Evolutionary conservation across 1,140 invertebrate species (phyloP).

Genomic region (Colletes gigas): DNA sequence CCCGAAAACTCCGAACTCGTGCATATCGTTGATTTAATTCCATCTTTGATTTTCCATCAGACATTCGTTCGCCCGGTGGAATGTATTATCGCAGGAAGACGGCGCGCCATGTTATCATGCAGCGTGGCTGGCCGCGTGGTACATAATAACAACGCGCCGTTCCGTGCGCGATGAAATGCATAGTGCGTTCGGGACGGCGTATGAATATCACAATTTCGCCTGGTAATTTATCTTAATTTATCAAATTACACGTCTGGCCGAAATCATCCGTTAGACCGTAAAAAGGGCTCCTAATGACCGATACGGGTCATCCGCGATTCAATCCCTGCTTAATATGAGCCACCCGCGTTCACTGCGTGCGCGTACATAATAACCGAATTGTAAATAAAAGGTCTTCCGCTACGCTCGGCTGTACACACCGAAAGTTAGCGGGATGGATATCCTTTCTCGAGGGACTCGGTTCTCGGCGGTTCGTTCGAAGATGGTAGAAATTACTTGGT

Average conservation of each 20-base stretch:
- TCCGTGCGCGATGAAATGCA: not conserved
- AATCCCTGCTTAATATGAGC: not conserved
- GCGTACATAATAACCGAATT: not conserved
- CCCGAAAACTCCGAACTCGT: too few species aligned
- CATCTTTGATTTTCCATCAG: too few species aligned
- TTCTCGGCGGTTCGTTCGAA: not conserved
- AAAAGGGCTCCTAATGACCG: conserved; percentile 19
- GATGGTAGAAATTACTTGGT: not conserved
- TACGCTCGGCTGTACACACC: not conserved
- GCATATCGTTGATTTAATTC: not conserved
- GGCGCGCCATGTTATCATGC: conserved; percentile 11
- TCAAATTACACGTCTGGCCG: conserved; percentile 20
- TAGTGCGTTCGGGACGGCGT: not conserved
- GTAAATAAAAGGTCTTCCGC: not conserved
- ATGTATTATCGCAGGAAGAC: not conserved
- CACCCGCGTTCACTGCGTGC: not conserved
- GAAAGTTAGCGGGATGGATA: not conserved
- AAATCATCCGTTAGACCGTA: conserved; percentile 11
- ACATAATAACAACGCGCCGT: conserved; percentile 11
- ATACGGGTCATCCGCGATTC: conserved; percentile 24
- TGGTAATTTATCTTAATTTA: conserved; percentile 27
- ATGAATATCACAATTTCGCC: conserved; percentile 17
- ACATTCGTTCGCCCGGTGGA: not conserved
- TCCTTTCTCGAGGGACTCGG: not conserved
- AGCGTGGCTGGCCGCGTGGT: conserved; percentile 3